Evolutionary conservation across 2,113 vertebrate species (phyloP).

Genomic region (Sinocyclocheilus rhinocerous): DNA sequence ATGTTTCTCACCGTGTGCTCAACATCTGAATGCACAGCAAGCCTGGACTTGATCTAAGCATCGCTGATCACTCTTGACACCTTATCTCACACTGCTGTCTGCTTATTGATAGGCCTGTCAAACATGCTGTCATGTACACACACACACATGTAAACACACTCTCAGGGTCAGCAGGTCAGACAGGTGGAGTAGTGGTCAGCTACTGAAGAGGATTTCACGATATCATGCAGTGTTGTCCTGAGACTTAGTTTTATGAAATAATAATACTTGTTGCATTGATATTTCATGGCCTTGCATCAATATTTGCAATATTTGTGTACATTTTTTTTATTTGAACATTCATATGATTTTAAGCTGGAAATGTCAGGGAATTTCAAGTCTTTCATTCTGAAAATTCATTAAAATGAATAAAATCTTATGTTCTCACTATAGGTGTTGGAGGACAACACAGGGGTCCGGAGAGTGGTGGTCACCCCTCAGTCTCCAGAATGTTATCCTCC

Average conservation of each 20-base stretch:
- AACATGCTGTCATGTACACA: background rate
- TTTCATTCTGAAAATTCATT: background rate
- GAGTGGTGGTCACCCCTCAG: constrained; percentile 96
- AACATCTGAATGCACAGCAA: constrained; percentile 48
- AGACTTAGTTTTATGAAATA: background rate
- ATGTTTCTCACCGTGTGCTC: constrained; percentile 17
- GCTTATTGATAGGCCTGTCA: constrained; percentile 31
- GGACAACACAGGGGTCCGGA: constrained; percentile 94
- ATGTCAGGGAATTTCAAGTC: background rate
- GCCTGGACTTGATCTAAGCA: constrained; percentile 35
- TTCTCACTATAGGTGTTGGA: constrained; percentile 85
- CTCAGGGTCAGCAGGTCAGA: constrained; percentile 25
- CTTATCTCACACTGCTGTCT: constrained; percentile 30
- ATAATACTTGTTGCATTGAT: background rate
- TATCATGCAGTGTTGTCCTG: background rate
- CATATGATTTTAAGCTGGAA: background rate
- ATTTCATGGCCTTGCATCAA: background rate
- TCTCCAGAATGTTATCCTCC: constrained; percentile 96
- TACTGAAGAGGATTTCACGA: background rate
- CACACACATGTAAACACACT: background rate
- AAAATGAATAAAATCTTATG: background rate
- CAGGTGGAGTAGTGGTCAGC: background rate
- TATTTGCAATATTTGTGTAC: background rate
- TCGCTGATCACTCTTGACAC: constrained; percentile 36
- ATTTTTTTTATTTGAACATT: background rate